These are phyloP conservation scores for Vimba vimba DNA, from an alignment of 2,113 vertebrate genomes.

Conservation along the genomic window DNA sequence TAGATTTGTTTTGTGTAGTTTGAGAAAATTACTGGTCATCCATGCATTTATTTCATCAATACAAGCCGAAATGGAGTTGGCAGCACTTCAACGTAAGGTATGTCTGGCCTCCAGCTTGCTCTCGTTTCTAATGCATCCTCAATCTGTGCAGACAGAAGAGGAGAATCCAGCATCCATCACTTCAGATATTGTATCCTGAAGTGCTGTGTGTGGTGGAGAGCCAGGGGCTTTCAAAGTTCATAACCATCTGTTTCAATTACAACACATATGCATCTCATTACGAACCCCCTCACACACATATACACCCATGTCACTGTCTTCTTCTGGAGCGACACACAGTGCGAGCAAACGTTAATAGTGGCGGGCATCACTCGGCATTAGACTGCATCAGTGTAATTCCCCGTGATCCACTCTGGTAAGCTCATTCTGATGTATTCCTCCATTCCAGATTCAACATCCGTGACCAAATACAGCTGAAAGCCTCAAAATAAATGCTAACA, in stretches of 20 bases:
- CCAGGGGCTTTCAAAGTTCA: conserved; percentile 52
- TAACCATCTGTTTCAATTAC: conserved; percentile 59
- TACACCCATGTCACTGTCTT: not conserved
- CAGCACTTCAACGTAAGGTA: not conserved
- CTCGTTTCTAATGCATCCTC: not conserved
- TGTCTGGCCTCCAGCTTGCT: not conserved
- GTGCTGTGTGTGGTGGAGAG: conserved; percentile 10
- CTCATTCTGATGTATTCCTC: not conserved
- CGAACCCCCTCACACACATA: not conserved
- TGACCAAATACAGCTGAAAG: conserved; percentile 17
- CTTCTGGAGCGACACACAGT: not conserved
- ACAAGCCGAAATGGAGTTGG: too few relatives aligned
- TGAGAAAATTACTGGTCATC: too few relatives aligned
- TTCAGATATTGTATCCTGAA: conserved; percentile 11
- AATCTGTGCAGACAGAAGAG: conserved; percentile 8
- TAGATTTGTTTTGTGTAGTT: too few relatives aligned
- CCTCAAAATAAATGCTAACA: not conserved
- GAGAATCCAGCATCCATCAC: not conserved
- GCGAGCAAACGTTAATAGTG: not conserved
- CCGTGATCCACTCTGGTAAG: not conserved
- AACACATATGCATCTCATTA: conserved; percentile 53
- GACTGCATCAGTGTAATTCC: not conserved
- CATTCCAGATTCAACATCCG: conserved; percentile 4
- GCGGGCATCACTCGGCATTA: not conserved
- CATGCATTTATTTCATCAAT: too few relatives aligned